A percentile compares a stretch with the other conserved stretches of the same genome.
Evolutionary conservation across 2,113 vertebrate genomes (phyloP).

Genomic region (Muscicapa adusta): DNA sequence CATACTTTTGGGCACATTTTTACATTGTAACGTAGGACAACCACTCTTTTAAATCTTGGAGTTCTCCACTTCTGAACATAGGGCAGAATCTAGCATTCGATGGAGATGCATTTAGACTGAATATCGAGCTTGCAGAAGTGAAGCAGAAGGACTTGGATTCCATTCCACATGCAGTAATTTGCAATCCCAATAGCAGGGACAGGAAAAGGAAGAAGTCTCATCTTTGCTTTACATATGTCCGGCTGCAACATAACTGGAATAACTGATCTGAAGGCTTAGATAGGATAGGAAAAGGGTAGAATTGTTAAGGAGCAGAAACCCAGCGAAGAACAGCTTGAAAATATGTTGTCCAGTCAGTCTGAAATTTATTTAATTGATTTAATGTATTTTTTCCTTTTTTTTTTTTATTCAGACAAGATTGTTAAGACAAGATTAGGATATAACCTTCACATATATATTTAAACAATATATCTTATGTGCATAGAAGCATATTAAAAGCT

Average conservation of each 20-base stretch:
- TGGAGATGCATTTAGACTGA: neutral
- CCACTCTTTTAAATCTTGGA: neutral
- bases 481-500: neutral
- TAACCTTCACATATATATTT: neutral
- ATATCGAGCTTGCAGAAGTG: neutral
- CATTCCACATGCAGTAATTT: neutral
- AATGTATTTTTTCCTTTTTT: neutral
- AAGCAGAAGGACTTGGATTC: neutral
- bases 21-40: neutral
- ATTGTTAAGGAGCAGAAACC: neutral
- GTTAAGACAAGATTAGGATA: neutral
- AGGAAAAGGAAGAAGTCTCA: neutral
- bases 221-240: neutral
- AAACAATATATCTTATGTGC: neutral
- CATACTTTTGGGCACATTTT: too few relatives aligned
- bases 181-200: neutral
- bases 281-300: neutral
- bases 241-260: neutral
- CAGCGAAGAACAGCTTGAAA: neutral
- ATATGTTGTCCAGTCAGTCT: neutral
- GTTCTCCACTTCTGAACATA: neutral
- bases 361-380: neutral
- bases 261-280: neutral
- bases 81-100: neutral
- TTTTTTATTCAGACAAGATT: neutral